Evolutionary conservation across 2,797 vertebrate genomes (phyloP), one percentile per base, ranked within the genome.

Genomic region (Protonibea diacanthus): DNA sequence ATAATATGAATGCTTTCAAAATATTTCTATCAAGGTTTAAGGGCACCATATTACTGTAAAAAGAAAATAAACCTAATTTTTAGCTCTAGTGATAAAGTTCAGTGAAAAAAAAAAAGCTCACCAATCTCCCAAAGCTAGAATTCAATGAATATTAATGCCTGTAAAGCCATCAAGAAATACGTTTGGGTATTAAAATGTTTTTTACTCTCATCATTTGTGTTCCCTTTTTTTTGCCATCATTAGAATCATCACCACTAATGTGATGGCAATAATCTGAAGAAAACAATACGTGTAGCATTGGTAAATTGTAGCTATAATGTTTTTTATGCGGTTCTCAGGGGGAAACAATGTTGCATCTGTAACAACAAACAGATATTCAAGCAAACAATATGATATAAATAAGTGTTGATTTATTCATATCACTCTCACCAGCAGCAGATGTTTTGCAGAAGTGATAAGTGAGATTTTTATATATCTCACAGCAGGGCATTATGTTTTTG

Each of bases 341-440:
- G 81, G 69, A 73, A 82, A 86, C 78, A 77, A 8, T 58, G 71
- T 57, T 62, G 79, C 51, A 66, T 83, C 73, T 71, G 65, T 85
- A 76, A 63, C 48, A 84, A 80, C 64, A 81, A 82, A 85, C 69
- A 72, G 40, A 80, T 77, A 83, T 75, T 38, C 75, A 80, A 29
- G 45, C 12, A 76, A 87, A 74, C 56, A 76, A 72, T 53, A 51
- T 62, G 49, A 71, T 74, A 72, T 44, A 66, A 85, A 74, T 67
- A 69, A 58, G 56, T 70, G 71, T 21, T 81, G 76, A 80, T 88
- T 90, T 84, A 82, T 86, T 83, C 70, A 76, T 74, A 68, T 75
- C 65, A 69, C 7, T 81, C 65, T 63, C 71, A 67, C 25, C 8
- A 48, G 47, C 42, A 60, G 66, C 70, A 83, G 67, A 79, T 81